A percentile compares a stretch with the other conserved stretches of the same genome.
These are phyloP conservation scores for Camponotus vicinus DNA, from an alignment of 1,140 invertebrate species.

Conservation along the genomic window DNA sequence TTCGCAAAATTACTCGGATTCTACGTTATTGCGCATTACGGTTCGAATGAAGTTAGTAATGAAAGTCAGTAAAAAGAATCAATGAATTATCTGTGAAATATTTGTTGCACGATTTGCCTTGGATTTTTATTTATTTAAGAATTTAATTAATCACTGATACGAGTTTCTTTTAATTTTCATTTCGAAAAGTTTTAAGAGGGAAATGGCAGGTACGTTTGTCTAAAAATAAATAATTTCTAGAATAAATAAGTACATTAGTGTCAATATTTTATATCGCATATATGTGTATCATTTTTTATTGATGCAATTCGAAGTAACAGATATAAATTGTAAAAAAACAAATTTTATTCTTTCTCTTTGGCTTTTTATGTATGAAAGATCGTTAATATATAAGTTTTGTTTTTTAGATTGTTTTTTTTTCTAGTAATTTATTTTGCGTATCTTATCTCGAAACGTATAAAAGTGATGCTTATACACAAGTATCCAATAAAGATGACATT, in stretches of 20 bases:
- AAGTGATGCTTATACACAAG: neutral
- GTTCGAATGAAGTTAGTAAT: neutral
- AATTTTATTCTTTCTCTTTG: neutral
- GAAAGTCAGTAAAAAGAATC: no score
- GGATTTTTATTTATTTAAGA: neutral
- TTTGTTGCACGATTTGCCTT: neutral
- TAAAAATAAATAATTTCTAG: neutral
- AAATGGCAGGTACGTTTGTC: neutral
- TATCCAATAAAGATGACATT: neutral
- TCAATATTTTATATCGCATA: neutral
- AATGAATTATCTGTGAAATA: neutral
- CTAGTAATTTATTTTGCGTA: neutral
- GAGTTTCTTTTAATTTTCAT: neutral
- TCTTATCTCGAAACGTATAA: neutral
- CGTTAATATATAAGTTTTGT: neutral
- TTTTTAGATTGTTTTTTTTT: neutral
- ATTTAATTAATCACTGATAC: neutral
- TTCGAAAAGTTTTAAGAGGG: neutral
- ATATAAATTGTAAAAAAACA: constrained; percentile 7
- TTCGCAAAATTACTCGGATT: constrained; percentile 59
- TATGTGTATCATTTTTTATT: neutral
- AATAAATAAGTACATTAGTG: neutral
- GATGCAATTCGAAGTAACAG: neutral
- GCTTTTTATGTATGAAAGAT: neutral
- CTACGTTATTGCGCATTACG: constrained; percentile 45